Base-by-base conservation (phyloP, 1,140 invertebrate genomes). In the Oncopodura yosiiana region DNA sequence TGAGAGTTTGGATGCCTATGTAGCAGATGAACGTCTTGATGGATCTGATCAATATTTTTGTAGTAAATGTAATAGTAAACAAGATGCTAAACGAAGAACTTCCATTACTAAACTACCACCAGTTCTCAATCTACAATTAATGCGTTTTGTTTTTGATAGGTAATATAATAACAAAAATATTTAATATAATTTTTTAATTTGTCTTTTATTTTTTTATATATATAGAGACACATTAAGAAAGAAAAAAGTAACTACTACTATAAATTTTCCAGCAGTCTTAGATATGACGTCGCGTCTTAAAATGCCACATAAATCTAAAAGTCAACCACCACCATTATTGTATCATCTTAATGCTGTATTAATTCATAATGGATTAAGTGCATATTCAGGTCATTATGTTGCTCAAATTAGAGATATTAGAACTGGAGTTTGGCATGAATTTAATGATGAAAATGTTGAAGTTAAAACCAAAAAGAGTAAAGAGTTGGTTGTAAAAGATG, bases 341-440 rank as follows among this genome's bases (percentile, higher is more conserved):
- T 84, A 84, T 61, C 74, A 77, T 63, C 69, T 84, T 26, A 75
- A 72, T 32, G 82, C 81, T 8, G 80, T 83, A 55, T 67, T 84
- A 18, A 80, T 81, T 52, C 82, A 84, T 61, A 74, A 77, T 66
- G 82, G 82, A 9, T 72, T 73, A 19, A 80, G 75, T 51, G 81
- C 81, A 8, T 76, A 81, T 63, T 81, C 79, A 39, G 82, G 82
- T n/a, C 82, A 84, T 69, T 84, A 83, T 63, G 77, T 81, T 59
- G 78, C 79, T 30, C 75, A 80, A 60, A 79, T 81, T 32, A 70
- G 71, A 60, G 73, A 81, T 63, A 73, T 73, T 55, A 70, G 70
- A 16, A 67, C 70, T 8, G 75, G 74, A 4, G 71, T 74, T 48
- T 82, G 81, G 80, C 80, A 77, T 63, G 78, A 79, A 60, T 83